Evolutionary conservation across 2,888 invertebrate genomes (phyloP).

Genomic region (Spialia ferax): DNA sequence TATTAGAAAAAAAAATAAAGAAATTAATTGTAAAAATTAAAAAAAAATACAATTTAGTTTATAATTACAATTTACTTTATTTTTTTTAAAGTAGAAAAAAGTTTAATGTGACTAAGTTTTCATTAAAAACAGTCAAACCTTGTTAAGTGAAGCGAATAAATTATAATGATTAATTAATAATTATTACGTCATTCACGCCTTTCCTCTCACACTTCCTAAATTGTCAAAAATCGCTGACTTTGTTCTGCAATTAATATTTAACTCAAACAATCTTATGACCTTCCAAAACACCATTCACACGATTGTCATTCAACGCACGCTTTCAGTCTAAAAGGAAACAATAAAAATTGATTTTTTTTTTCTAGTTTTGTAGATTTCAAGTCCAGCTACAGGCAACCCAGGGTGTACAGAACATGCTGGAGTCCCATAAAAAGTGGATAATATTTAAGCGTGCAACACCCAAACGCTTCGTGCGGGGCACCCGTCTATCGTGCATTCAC

Average conservation of each 20-base stretch:
- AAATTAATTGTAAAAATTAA: too few relatives aligned
- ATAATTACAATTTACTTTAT: too few relatives aligned
- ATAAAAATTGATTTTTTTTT: constrained; percentile 41
- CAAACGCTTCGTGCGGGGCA: constrained; percentile 52
- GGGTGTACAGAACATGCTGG: constrained; percentile 68
- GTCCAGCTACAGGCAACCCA: constrained; percentile 69
- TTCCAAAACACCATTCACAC: constrained; percentile 18
- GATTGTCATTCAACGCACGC: constrained; percentile 42
- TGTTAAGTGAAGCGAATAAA: constrained; percentile 37
- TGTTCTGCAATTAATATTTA: constrained; percentile 3
- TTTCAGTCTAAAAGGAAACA: constrained; percentile 44
- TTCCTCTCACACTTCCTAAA: constrained; percentile 22
- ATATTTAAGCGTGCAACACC: constrained; percentile 77
- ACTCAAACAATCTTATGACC: not conserved
- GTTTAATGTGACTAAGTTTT: too few relatives aligned
- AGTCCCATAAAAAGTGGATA: constrained; percentile 54
- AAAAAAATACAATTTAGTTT: too few relatives aligned
- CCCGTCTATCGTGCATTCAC: constrained; percentile 57
- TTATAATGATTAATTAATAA: constrained; percentile 23
- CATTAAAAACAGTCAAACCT: constrained; percentile 34
- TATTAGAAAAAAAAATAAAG: too few relatives aligned
- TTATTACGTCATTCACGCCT: constrained; percentile 24
- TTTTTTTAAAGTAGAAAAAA: too few relatives aligned
- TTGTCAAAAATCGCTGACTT: constrained; percentile 1
- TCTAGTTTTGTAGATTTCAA: constrained; percentile 36